Conservation (phyloP, 2,888 invertebrate species). For the Ceraclea dissimilis region DNA sequence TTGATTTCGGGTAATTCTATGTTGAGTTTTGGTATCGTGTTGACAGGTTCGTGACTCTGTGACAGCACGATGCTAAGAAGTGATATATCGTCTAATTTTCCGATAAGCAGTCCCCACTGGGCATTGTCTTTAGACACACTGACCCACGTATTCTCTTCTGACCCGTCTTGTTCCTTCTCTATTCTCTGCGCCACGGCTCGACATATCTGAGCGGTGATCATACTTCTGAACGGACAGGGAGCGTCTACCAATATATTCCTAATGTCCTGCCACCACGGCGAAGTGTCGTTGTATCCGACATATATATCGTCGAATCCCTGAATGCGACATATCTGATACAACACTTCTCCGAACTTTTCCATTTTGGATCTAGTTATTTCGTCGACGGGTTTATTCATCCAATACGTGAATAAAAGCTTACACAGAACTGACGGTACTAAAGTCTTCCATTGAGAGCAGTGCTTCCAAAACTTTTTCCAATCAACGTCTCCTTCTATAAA, state of each 20-base stretch:
- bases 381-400: slow-evolving; percentile 58
- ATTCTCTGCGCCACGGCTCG: slow-evolving; percentile 59
- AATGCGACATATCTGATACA: slow-evolving; percentile 58
- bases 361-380: slow-evolving; percentile 51
- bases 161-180: slow-evolving; percentile 37
- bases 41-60: slow-evolving; percentile 40
- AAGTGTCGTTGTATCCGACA: slow-evolving; percentile 61
- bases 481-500: slow-evolving; percentile 28
- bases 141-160: slow-evolving; percentile 67
- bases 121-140: slow-evolving; percentile 77
- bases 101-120: slow-evolving; percentile 79
- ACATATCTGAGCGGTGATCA: slow-evolving; percentile 77
- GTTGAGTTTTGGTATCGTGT: slow-evolving; percentile 45
- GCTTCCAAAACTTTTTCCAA: slow-evolving; percentile 14
- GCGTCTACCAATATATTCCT: slow-evolving; percentile 66
- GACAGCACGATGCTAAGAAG: slow-evolving; percentile 65
- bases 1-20: slow-evolving; percentile 54
- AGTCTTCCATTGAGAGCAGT: slow-evolving; percentile 11
- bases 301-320: slow-evolving; percentile 51
- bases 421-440: slow-evolving; percentile 55
- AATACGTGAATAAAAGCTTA: slow-evolving; percentile 60
- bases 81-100: slow-evolving; percentile 83
- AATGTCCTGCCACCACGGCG: slow-evolving; percentile 76
- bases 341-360: slow-evolving; percentile 57
- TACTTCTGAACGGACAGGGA: slow-evolving; percentile 65